phyloP scores from a whole-genome alignment of 2,113 vertebrate genomes.

The Clupea harengus region DNA sequence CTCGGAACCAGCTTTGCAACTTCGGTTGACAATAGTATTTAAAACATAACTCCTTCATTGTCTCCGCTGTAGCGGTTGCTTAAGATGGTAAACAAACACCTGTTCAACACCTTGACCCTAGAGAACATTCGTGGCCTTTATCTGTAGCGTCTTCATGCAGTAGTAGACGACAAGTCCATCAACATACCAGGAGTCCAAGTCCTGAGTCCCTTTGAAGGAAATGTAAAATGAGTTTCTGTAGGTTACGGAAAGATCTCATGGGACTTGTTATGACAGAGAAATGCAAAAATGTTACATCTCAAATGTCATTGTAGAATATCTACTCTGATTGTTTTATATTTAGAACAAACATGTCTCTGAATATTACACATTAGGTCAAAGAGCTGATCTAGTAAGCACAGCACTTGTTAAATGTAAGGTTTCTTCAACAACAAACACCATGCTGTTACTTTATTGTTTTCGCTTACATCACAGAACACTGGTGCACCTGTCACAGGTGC shows the following conservation, averaged over 20 bases:
- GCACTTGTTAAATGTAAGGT: neutral
- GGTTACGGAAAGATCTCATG: no score
- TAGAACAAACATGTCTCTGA: neutral
- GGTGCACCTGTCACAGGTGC: neutral
- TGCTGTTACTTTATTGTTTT: neutral
- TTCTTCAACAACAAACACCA: neutral
- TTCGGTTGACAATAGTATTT: conserved; percentile 34
- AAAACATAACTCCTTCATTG: conserved; percentile 15
- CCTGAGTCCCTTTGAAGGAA: neutral
- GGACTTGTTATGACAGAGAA: neutral
- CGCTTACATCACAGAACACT: neutral
- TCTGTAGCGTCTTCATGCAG: neutral
- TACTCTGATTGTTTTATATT: neutral
- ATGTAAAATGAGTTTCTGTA: neutral
- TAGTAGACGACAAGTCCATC: neutral
- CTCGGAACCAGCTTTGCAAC: conserved; percentile 53
- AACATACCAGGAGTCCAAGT: neutral
- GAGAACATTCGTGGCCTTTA: neutral
- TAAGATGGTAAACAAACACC: conserved; percentile 4
- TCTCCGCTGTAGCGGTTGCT: neutral
- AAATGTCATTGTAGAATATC: no score
- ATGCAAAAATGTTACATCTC: neutral
- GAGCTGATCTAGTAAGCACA: neutral
- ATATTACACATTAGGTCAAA: neutral
- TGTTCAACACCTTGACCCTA: neutral